phyloP scores from a whole-genome alignment of 2,113 vertebrate species.

The Axis porcinus region DNA sequence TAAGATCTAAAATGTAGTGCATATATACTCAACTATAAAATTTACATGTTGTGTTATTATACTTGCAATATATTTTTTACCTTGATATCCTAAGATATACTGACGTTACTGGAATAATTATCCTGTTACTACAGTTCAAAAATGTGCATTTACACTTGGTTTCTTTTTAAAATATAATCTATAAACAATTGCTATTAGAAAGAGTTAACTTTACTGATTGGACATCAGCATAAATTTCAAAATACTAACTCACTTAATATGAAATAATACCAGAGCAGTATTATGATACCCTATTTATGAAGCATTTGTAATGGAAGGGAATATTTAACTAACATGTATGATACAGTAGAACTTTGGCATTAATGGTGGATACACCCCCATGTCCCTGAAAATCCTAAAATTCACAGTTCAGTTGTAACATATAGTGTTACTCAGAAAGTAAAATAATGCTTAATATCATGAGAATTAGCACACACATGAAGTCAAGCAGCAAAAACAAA shows the following conservation, averaged over 20 bases:
- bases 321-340: not conserved
- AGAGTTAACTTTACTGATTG: not conserved
- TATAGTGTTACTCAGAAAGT: not conserved
- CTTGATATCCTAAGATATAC: not conserved
- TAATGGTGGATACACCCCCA: not conserved
- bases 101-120: not conserved
- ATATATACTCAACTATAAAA: not conserved
- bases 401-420: not conserved
- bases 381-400: not conserved
- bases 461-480: not conserved
- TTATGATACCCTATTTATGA: not conserved
- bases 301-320: not conserved
- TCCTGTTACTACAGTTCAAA: not conserved
- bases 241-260: not conserved
- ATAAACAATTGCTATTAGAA: not conserved
- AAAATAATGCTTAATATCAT: not conserved
- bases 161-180: not conserved
- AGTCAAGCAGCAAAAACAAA: not conserved
- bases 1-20: not conserved
- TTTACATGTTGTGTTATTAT: not conserved
- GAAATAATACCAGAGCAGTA: not conserved
- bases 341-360: not conserved
- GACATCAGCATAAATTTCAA: slow-evolving; percentile 3
- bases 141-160: not conserved
- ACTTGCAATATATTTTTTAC: not conserved